Percentiles rank a stretch among this genome's conserved stretches.
Conservation (phyloP, 2,888 invertebrate species). For the Endotricha flammealis region DNA sequence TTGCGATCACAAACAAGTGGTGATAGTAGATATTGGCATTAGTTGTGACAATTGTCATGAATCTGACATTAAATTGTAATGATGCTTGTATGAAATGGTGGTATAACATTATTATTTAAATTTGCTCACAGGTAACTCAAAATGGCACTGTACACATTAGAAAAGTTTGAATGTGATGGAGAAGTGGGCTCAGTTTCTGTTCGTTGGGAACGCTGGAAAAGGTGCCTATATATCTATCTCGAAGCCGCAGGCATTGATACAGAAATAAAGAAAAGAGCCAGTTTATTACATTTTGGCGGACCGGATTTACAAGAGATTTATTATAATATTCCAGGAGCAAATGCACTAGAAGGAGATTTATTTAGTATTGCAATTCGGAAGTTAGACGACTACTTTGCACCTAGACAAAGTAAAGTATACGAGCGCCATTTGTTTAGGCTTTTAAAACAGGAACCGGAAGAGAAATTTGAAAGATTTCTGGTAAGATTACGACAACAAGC, state of each 20-base stretch:
- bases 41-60: too few relatives aligned
- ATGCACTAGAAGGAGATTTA: background rate
- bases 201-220: constrained; percentile 1
- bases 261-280: background rate
- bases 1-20: too few relatives aligned
- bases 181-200: background rate
- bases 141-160: too few relatives aligned
- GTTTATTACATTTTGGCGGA: background rate
- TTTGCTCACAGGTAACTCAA: too few relatives aligned
- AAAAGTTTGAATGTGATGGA: background rate
- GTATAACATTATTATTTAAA: too few relatives aligned
- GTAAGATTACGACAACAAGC: constrained; percentile 19
- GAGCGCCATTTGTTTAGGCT: constrained; percentile 18
- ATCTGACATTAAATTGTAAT: too few relatives aligned
- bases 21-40: too few relatives aligned
- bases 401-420: constrained; percentile 14
- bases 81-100: too few relatives aligned
- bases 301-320: background rate
- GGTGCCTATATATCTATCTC: background rate
- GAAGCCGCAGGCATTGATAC: background rate
- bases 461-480: constrained; percentile 24
- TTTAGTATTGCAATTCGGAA: constrained; percentile 12
- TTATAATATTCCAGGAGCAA: constrained; percentile 1
- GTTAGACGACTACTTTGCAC: constrained; percentile 14
- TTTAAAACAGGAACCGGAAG: constrained; percentile 18